Base-by-base conservation (phyloP, 37 sponge, comb jelly and placozoan genomes). In the Crambe crambe region DNA sequence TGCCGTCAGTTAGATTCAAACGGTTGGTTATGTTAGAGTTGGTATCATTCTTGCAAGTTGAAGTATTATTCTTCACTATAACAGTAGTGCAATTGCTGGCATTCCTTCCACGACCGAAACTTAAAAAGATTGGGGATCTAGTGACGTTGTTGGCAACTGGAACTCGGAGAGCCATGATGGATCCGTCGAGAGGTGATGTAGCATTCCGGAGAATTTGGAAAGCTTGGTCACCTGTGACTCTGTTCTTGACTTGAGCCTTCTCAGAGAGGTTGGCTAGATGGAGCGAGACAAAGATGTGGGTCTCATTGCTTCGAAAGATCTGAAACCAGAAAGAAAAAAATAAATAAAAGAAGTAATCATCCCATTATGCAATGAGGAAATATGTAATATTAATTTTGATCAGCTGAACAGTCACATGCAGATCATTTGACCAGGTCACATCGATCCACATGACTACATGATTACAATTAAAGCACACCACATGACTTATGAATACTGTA, bases 241-340 rank as follows among this genome's bases (percentile, higher is more conserved):
- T n/a, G 47, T 17, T 42, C 6, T 43, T 18, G 72, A 15, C 30
- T 6, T 8, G 6, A 5, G 75, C 77, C 0, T 58, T 10, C n/a
- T 17, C 21, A 2, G 75, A 58, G 36, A 87, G 69, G 29, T 80
- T 80, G 23, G 81, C 22, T 58, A 87, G 39, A 58, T 70, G 81
- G 27, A 81, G 37, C 34, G 47, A 22, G 26, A 87, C 76, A 42
- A 57, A 56, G 36, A 83, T 39, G n/a, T 56, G 56, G 1, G 69
- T 39, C 23, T 32, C 39, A 25, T 74, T 75, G 8, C 21, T 34
- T 39, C 58, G n/a, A 15, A 63, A 5, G 17, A 83, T 26, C 84
- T 83, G 68, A 4, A 35, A 27, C 4, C 42, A 62, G 43, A 17
- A 79, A n/a, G 42, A 22, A 75, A 3, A 36, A 30, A 57, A n/a